Evolutionary conservation across 2,888 invertebrate species (phyloP).

Genomic region (Lymantria monacha): DNA sequence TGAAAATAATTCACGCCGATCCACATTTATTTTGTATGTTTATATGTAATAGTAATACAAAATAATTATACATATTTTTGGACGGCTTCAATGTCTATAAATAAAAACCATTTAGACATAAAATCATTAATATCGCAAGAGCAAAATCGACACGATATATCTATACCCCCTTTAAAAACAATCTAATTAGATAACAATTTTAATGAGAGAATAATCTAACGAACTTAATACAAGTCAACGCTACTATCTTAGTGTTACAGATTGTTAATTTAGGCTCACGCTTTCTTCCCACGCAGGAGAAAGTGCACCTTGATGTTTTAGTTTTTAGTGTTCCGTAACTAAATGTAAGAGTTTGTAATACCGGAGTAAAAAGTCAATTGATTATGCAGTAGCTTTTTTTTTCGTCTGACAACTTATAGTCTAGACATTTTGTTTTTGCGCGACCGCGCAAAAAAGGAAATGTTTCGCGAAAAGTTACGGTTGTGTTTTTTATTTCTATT

Average conservation of each 20-base stretch:
- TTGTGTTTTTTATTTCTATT: not conserved
- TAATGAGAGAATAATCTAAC: constrained; percentile 45
- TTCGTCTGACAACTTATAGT: not conserved
- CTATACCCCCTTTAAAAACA: constrained; percentile 1
- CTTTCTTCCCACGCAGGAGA: constrained; percentile 66
- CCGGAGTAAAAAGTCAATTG: constrained; percentile 2
- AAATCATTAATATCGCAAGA: too few relatives aligned
- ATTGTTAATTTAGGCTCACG: constrained; percentile 73
- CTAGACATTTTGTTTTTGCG: not conserved
- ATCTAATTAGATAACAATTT: constrained; percentile 39
- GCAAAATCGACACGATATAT: too few relatives aligned
- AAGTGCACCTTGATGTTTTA: constrained; percentile 46
- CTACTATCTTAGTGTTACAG: constrained; percentile 57
- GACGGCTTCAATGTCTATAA: too few relatives aligned
- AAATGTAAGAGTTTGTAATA: constrained; percentile 13
- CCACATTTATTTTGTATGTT: too few relatives aligned
- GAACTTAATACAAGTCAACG: constrained; percentile 36
- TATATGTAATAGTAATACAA: too few relatives aligned
- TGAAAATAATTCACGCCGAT: too few relatives aligned
- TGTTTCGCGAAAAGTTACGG: not conserved
- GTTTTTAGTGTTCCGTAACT: constrained; percentile 33
- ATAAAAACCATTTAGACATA: too few relatives aligned
- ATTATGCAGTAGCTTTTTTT: constrained; percentile 9
- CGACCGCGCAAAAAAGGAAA: not conserved
- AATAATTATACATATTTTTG: too few relatives aligned